These are phyloP conservation scores for Polymixis lichenea DNA, from an alignment of 2,888 invertebrate species.

Conservation along the genomic window DNA sequence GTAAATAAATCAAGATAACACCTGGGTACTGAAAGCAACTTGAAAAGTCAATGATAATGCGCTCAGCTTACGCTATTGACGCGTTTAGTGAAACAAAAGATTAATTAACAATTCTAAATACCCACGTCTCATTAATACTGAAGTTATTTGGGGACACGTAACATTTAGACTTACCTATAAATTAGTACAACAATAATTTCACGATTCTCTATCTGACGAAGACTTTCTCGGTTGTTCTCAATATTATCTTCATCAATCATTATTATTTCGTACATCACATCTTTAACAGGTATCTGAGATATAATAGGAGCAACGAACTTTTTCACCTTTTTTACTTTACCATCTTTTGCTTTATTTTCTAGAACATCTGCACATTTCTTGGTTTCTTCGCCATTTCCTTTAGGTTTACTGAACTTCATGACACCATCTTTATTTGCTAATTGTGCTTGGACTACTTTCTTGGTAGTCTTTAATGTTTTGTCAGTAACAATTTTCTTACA, in stretches of 20 bases:
- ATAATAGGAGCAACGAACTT: conserved; percentile 82
- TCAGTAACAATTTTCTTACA: conserved; percentile 39
- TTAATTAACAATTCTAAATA: conserved; percentile 38
- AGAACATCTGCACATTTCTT: background rate
- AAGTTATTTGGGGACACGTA: conserved; percentile 2
- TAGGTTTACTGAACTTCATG: conserved; percentile 83
- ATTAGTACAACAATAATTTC: conserved; percentile 72
- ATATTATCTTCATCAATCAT: conserved; percentile 68
- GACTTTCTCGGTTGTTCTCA: conserved; percentile 10
- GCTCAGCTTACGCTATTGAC: background rate
- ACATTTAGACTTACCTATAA: conserved; percentile 70
- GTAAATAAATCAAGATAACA: background rate
- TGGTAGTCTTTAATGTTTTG: conserved; percentile 56
- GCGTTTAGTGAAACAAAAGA: conserved; percentile 1
- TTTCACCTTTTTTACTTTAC: conserved; percentile 73
- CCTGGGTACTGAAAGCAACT: background rate
- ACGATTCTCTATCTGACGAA: conserved; percentile 43
- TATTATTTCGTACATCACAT: conserved; percentile 72
- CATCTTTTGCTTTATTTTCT: conserved; percentile 29
- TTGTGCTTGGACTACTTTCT: conserved; percentile 80
- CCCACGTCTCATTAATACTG: conserved; percentile 18
- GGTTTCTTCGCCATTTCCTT: conserved; percentile 35
- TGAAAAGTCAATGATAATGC: background rate
- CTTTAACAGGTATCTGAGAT: conserved; percentile 79
- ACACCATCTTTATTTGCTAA: conserved; percentile 82